Percentiles rank a stretch among this genome's conserved stretches.
Conservation (phyloP, 2,888 invertebrate genomes). For the Eupelmus urozonus region DNA sequence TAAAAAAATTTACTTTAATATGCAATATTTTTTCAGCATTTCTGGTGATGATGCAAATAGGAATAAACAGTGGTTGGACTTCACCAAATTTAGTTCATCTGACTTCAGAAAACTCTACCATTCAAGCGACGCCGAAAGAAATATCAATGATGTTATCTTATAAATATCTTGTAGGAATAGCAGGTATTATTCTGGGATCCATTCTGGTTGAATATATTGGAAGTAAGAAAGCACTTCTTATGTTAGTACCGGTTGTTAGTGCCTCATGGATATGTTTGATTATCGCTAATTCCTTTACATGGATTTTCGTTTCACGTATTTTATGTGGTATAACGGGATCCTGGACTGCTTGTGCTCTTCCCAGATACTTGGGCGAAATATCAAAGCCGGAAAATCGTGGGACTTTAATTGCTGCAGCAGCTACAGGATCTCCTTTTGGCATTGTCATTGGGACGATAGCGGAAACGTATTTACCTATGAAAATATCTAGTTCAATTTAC, state of each 20-base stretch:
- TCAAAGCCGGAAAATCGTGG: constrained; percentile 69
- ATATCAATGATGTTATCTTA: constrained; percentile 67
- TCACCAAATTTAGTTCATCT: constrained; percentile 66
- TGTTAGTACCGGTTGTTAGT: not conserved
- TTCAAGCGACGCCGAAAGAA: constrained; percentile 59
- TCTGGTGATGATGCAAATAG: constrained; percentile 63
- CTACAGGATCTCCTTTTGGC: constrained; percentile 68
- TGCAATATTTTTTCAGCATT: constrained; percentile 63
- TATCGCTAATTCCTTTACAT: constrained; percentile 60
- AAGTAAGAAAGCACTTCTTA: not conserved
- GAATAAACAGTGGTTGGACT: constrained; percentile 68
- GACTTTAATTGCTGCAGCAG: constrained; percentile 66
- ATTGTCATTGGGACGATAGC: constrained; percentile 68
- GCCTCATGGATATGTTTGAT: constrained; percentile 53
- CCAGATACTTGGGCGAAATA: constrained; percentile 68
- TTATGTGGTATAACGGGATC: constrained; percentile 63
- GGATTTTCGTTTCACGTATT: constrained; percentile 63
- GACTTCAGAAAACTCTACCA: not conserved
- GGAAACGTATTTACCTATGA: constrained; percentile 65
- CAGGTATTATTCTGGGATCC: not conserved
- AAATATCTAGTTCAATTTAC: constrained; percentile 61
- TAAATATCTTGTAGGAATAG: constrained; percentile 6
- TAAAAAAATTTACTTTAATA: too few relatives aligned
- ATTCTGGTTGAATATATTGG: not conserved
- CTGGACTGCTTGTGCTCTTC: constrained; percentile 64